phyloP scores from a whole-genome alignment of 2,797 vertebrate genomes.

The Acridotheres tristis region DNA sequence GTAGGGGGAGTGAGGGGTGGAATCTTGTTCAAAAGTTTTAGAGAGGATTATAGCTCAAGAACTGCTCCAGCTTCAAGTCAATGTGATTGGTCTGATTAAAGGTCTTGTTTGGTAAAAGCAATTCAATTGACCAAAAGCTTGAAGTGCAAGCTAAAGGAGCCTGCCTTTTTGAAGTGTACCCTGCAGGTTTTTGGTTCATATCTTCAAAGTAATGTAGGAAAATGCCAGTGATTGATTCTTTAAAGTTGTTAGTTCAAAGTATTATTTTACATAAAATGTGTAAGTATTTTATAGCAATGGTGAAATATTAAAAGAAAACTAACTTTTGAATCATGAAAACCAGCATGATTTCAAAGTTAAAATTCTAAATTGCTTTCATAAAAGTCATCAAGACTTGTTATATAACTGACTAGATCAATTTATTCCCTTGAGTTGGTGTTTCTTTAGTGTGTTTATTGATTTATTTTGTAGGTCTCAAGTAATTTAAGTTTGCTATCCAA shows the following conservation, averaged over 20 bases:
- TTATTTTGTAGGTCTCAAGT: conserved; percentile 69
- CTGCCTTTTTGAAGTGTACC: conserved; percentile 65
- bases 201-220: conserved; percentile 67
- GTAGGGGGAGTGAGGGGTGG: too few species aligned
- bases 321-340: conserved; percentile 54
- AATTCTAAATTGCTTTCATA: conserved; percentile 60
- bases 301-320: conserved; percentile 67
- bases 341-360: conserved; percentile 73
- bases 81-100: conserved; percentile 72
- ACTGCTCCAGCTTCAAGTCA: conserved; percentile 59
- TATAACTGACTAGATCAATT: conserved; percentile 72
- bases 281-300: conserved; percentile 66
- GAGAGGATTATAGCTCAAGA: conserved; percentile 52
- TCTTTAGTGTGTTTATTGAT: conserved; percentile 75
- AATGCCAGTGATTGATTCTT: conserved; percentile 74
- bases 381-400: conserved; percentile 57
- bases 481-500: conserved; percentile 65
- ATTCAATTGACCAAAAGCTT: conserved; percentile 68
- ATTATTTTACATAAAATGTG: conserved; percentile 76
- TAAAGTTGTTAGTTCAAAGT: conserved; percentile 79
- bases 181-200: conserved; percentile 67
- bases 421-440: conserved; percentile 60
- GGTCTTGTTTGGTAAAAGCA: conserved; percentile 70
- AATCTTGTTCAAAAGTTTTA: background rate
- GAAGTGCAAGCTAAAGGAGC: conserved; percentile 55